These are phyloP conservation scores for Periparus ater DNA, from an alignment of 2,797 vertebrate genomes.

Conservation along the genomic window DNA sequence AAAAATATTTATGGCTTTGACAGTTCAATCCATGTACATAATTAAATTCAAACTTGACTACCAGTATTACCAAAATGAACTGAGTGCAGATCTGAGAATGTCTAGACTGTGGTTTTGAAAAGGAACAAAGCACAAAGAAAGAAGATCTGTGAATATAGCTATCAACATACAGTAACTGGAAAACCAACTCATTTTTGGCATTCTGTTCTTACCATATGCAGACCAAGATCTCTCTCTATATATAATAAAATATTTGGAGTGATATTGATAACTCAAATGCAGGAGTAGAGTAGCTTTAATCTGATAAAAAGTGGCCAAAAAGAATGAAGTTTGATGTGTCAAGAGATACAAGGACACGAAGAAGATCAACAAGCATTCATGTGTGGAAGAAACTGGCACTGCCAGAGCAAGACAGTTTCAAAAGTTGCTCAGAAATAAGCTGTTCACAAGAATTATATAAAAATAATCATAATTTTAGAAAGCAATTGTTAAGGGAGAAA, in stretches of 20 bases:
- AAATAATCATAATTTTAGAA: neutral
- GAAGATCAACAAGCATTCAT: neutral
- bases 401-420: neutral
- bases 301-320: neutral
- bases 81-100: neutral
- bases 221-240: neutral
- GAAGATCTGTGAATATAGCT: neutral
- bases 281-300: neutral
- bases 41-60: neutral
- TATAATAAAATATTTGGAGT: neutral
- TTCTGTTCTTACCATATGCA: neutral
- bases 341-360: neutral
- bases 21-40: neutral
- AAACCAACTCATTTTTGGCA: neutral
- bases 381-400: neutral
- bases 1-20: neutral
- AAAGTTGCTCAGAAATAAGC: neutral
- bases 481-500: neutral
- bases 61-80: neutral
- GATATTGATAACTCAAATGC: neutral
- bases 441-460: neutral
- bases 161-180: neutral
- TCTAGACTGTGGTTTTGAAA: constrained; percentile 55
- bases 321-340: neutral
- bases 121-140: neutral